Conservation (phyloP, 2,113 vertebrate genomes). For the Vimba vimba region DNA sequence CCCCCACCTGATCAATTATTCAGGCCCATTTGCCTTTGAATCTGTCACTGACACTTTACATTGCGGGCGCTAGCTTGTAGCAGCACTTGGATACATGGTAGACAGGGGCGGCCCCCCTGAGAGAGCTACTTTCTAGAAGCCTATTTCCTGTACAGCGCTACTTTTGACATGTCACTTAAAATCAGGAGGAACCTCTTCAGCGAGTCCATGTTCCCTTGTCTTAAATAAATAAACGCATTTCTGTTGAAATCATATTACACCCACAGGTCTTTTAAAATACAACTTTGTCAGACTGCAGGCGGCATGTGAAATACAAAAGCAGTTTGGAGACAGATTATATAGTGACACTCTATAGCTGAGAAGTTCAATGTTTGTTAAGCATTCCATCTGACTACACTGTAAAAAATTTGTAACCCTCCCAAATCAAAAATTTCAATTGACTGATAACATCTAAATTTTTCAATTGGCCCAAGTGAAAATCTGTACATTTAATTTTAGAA, state of each 20-base stretch:
- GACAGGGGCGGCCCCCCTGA: conserved; percentile 60
- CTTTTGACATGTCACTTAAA: conserved; percentile 76
- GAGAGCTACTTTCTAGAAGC: conserved; percentile 62
- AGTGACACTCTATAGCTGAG: background rate
- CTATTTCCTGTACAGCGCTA: conserved; percentile 57
- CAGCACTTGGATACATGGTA: conserved; percentile 63
- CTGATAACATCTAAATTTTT: too few species aligned
- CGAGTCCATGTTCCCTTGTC: conserved; percentile 47
- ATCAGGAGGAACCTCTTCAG: conserved; percentile 72
- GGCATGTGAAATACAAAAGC: conserved; percentile 42
- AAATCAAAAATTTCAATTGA: too few species aligned
- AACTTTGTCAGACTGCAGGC: conserved; percentile 27
- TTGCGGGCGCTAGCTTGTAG: conserved; percentile 61
- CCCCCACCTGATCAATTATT: conserved; percentile 71
- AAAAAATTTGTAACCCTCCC: too few species aligned
- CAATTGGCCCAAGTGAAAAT: too few species aligned
- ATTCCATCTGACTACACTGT: background rate
- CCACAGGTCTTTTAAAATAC: conserved; percentile 60
- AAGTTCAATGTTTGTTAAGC: background rate
- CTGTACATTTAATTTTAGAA: too few species aligned
- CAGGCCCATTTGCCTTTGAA: conserved; percentile 67
- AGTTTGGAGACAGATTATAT: background rate
- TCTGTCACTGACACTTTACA: conserved; percentile 63
- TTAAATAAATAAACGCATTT: conserved; percentile 67
- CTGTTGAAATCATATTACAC: conserved; percentile 60